These are phyloP conservation scores for Acestrorhynchus altus DNA, from an alignment of 2,797 vertebrate genomes.

Conservation along the genomic window DNA sequence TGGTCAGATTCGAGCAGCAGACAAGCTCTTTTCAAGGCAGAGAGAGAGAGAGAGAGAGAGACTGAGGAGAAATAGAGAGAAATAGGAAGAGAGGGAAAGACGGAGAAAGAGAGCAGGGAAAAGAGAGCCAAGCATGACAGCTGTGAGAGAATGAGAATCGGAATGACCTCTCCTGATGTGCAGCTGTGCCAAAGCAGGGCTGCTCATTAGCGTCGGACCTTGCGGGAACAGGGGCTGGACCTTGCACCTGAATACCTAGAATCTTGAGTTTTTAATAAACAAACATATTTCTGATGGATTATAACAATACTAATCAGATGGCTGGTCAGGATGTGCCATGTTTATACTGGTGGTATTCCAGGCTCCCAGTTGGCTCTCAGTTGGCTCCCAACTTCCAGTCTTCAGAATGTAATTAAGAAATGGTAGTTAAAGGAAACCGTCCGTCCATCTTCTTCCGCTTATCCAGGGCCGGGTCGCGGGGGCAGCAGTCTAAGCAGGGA, in stretches of 20 bases:
- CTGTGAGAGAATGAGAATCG: slow-evolving; percentile 24
- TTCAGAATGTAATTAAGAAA: no score
- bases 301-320: no score
- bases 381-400: no score
- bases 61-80: not conserved
- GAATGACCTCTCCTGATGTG: slow-evolving; percentile 30
- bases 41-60: not conserved
- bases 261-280: not conserved
- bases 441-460: no score
- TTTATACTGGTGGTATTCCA: no score
- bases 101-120: slow-evolving; percentile 33
- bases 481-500: no score
- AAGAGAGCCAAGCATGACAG: slow-evolving; percentile 20
- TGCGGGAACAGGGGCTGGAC: not conserved
- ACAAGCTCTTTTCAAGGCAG: not conserved
- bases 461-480: no score
- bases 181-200: slow-evolving; percentile 20
- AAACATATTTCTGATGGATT: not conserved
- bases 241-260: not conserved
- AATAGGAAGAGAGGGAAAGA: not conserved
- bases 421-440: no score
- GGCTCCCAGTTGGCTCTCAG: no score
- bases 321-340: no score
- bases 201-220: slow-evolving; percentile 1
- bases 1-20: not conserved